Evolutionary conservation across 2,888 invertebrate genomes (phyloP).

Genomic region (Deilephila elpenor): DNA sequence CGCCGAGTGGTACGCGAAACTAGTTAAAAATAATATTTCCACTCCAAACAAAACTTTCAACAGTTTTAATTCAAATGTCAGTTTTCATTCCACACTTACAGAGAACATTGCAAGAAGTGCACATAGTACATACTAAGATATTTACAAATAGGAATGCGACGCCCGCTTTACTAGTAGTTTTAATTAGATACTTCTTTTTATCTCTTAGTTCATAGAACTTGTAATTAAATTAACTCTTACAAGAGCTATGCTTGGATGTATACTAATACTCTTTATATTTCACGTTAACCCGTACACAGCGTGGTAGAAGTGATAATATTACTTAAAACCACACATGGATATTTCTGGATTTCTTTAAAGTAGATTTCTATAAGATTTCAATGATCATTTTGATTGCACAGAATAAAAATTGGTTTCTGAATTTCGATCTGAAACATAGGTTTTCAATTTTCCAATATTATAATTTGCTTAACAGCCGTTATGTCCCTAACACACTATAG

Average conservation of each 20-base stretch:
- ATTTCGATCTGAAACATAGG: no score
- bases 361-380: no score
- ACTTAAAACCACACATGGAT: no score
- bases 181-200: conserved; percentile 6
- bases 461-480: no score
- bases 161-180: neutral
- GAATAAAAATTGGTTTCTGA: no score
- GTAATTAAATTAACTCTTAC: neutral
- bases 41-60: neutral
- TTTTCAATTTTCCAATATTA: neutral
- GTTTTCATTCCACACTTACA: neutral
- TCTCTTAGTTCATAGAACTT: conserved; percentile 6
- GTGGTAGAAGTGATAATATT: no score
- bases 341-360: no score
- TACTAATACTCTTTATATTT: no score
- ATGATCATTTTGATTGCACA: no score
- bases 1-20: conserved; percentile 9
- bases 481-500: no score
- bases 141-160: neutral
- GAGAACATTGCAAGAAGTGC: no score
- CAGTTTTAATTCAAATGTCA: neutral
- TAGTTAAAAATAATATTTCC: conserved; percentile 12
- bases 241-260: neutral
- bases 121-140: neutral
- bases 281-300: no score